phyloP scores from a whole-genome alignment of 1,140 invertebrate genomes.

The Tachypleus tridentatus region DNA sequence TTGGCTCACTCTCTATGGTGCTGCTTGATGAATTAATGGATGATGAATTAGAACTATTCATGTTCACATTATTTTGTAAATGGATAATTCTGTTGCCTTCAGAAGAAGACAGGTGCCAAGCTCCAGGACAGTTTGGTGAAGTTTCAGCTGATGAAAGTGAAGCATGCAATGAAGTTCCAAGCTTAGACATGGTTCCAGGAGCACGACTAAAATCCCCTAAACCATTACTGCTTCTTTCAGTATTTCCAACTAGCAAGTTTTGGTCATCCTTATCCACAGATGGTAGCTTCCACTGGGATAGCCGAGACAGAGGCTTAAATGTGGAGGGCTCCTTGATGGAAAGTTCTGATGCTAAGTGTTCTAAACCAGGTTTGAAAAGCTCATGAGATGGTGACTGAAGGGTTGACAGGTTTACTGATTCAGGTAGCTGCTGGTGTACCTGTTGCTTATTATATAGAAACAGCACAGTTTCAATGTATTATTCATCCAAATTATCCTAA shows the following conservation, averaged over 20 bases:
- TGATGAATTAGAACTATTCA: too few species aligned
- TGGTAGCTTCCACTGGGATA: constrained; percentile 86
- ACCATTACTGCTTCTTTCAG: constrained; percentile 3
- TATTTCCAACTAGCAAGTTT: constrained; percentile 5
- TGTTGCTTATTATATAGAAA: too few species aligned
- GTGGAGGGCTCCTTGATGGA: constrained; percentile 47
- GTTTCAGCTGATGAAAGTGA: constrained; percentile 36
- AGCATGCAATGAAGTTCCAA: too few species aligned
- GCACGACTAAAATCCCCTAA: constrained; percentile 73
- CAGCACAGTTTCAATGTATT: too few species aligned
- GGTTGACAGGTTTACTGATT: too few species aligned
- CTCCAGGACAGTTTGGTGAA: constrained; percentile 38
- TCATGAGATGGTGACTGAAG: too few species aligned
- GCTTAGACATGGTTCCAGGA: constrained; percentile 66
- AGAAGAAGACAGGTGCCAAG: constrained; percentile 41
- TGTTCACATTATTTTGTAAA: too few species aligned
- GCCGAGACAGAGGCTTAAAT: constrained; percentile 54
- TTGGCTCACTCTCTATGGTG: neutral
- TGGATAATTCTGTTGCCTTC: too few species aligned
- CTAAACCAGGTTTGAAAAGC: too few species aligned
- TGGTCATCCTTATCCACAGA: constrained; percentile 58
- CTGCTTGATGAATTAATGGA: too few species aligned
- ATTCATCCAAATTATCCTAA: too few species aligned
- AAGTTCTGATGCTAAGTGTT: constrained; percentile 41
- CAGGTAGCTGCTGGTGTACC: too few species aligned